phyloP scores from a whole-genome alignment of 2,797 vertebrate species.

The Anguilla megastoma region DNA sequence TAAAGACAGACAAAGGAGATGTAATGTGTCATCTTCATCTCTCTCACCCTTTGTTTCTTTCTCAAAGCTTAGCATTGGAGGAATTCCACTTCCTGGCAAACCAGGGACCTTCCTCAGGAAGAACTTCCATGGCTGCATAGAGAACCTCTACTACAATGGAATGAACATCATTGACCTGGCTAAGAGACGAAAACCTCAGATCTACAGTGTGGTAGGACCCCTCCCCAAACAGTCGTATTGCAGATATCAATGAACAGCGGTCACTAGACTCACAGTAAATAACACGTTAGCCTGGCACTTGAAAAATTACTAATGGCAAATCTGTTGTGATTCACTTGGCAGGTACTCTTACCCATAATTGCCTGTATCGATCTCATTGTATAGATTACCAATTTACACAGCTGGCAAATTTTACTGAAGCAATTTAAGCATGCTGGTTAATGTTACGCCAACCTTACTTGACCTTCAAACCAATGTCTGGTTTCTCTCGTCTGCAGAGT shows the following conservation, averaged over 20 bases:
- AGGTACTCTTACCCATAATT: constrained; percentile 4
- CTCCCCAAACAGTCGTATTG: not conserved
- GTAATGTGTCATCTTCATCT: not conserved
- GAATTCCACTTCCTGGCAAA: constrained; percentile 94
- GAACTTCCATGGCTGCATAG: constrained; percentile 95
- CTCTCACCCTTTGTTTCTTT: constrained; percentile 43
- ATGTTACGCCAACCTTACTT: not conserved
- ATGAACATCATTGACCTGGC: constrained; percentile 95
- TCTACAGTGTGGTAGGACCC: constrained; percentile 90
- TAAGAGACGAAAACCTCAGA: constrained; percentile 94
- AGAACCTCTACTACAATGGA: constrained; percentile 97
- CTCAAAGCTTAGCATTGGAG: constrained; percentile 91
- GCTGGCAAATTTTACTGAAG: constrained; percentile 2
- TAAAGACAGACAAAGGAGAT: not conserved
- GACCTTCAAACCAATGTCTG: not conserved
- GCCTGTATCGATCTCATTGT: not conserved
- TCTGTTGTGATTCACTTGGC: not conserved
- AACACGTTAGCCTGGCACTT: not conserved
- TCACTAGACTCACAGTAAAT: not conserved
- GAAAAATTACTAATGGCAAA: not conserved
- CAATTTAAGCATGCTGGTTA: not conserved
- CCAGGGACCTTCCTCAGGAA: constrained; percentile 93
- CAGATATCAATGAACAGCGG: not conserved
- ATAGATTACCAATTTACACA: constrained; percentile 10
- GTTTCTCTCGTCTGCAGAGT: not conserved